Evolutionary conservation across 2,113 vertebrate species (phyloP), one percentile per base, ranked within the genome.

Genomic region (Dendrocopos noguchii): DNA sequence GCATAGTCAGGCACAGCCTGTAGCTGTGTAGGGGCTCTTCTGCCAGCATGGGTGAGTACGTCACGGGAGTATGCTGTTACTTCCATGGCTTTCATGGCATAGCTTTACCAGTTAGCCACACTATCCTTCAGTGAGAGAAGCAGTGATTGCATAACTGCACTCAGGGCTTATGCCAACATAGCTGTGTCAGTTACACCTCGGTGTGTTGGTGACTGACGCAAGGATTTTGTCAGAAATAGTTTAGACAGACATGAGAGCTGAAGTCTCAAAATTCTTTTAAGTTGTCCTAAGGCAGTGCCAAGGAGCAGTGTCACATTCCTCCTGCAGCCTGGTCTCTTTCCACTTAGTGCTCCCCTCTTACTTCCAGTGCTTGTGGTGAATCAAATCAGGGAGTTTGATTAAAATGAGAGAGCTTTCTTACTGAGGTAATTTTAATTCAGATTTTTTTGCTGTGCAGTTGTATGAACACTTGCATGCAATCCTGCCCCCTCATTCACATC

Each of bases 201-300:
- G 20, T 1, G 0, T 55, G 52, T 56, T 34, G 0, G 0, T 74
- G 78, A 10, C 71, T 76, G 87, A 25, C 0, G 0, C 2, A 3
- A 4, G 1, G 8, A 15, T 66, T 91, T 82, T 87, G 72, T 95
- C 72, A 82, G 81, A 80, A 91, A 50, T 72, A 68, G 18, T 92
- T 92, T 8, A 76, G 67, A n/a, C 10, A n/a, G 52, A 4, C 63
- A 15, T 15, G n/a, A 12, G 59, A 55, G 46, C 27, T 91, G 75
- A 87, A 94, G 84, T 74, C 82, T 82, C 60, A 34, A 14, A 82
- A 31, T 65, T 76, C 78, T 79, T 81, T 24, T 33, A 52, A 59
- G 46, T 34, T 85, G 27, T 59, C 64, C 56, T 55, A 18, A 76
- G 59, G 78, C 39, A 75, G 25, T 81, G 44, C 57, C 70, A 72